Percentiles rank a stretch among this genome's conserved stretches.
phyloP scores from a whole-genome alignment of 2,888 invertebrate species.

The Dichetophora obliterata region DNA sequence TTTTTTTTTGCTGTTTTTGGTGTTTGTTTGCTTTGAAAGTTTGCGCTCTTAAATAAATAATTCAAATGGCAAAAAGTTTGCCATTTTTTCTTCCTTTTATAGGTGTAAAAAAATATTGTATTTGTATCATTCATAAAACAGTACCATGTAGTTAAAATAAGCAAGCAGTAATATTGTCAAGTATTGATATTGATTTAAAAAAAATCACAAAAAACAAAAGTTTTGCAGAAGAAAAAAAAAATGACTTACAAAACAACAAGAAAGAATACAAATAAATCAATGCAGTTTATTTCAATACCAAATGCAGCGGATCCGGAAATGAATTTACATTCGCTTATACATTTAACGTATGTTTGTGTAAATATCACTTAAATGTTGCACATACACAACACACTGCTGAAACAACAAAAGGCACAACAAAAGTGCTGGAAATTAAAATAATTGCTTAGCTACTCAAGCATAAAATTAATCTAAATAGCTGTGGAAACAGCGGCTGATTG shows the following conservation, averaged over 20 bases:
- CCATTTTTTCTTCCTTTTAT: background rate
- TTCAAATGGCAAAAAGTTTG: constrained; percentile 16
- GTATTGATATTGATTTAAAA: background rate
- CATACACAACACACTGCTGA: constrained; percentile 17
- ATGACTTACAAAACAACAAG: background rate
- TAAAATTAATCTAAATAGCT: constrained; percentile 47
- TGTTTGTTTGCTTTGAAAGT: constrained; percentile 4
- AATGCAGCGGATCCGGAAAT: constrained; percentile 34
- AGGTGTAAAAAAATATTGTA: background rate
- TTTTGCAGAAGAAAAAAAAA: background rate
- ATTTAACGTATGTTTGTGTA: constrained; percentile 27
- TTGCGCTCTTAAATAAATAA: constrained; percentile 24
- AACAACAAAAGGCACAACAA: background rate
- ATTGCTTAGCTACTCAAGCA: constrained; percentile 44
- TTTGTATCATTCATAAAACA: background rate
- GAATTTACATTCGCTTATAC: constrained; percentile 32
- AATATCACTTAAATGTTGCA: constrained; percentile 39
- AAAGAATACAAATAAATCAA: background rate
- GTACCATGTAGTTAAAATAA: background rate
- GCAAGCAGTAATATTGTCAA: background rate
- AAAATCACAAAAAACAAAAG: background rate
- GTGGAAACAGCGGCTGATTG: constrained; percentile 29
- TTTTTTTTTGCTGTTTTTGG: background rate
- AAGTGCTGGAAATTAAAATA: constrained; percentile 42
- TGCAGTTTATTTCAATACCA: background rate